Conservation (phyloP, 2,113 vertebrate genomes). For the Megaceryle maxima region DNA sequence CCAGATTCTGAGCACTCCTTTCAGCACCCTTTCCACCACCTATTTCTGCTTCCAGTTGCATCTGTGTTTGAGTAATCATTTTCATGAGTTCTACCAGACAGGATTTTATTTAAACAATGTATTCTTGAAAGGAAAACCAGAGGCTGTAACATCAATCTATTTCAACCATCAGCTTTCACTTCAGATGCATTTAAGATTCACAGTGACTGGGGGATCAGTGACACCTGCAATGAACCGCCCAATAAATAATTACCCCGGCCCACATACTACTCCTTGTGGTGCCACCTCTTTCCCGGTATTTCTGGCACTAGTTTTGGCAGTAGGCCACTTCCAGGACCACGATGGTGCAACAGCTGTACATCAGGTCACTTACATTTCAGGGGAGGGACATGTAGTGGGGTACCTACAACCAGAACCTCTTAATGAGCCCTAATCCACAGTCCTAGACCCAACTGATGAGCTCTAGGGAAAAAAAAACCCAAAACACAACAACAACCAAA, state of each 20-base stretch:
- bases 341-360: background rate
- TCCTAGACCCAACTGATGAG: background rate
- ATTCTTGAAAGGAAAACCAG: background rate
- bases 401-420: background rate
- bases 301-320: background rate
- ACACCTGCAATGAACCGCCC: background rate
- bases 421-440: background rate
- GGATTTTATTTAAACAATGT: background rate
- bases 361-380: background rate
- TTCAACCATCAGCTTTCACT: background rate
- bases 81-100: background rate
- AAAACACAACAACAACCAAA: background rate
- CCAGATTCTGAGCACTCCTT: background rate
- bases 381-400: rapidly evolving
- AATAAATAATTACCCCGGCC: background rate
- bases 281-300: background rate
- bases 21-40: background rate
- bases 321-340: background rate
- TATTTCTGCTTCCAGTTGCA: background rate
- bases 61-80: background rate
- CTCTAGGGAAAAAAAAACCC: background rate
- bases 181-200: background rate
- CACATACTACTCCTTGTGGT: background rate
- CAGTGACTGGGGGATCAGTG: background rate
- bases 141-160: background rate